These are phyloP conservation scores for Collichthys lucidus DNA, from an alignment of 2,113 vertebrate genomes.

Conservation along the genomic window DNA sequence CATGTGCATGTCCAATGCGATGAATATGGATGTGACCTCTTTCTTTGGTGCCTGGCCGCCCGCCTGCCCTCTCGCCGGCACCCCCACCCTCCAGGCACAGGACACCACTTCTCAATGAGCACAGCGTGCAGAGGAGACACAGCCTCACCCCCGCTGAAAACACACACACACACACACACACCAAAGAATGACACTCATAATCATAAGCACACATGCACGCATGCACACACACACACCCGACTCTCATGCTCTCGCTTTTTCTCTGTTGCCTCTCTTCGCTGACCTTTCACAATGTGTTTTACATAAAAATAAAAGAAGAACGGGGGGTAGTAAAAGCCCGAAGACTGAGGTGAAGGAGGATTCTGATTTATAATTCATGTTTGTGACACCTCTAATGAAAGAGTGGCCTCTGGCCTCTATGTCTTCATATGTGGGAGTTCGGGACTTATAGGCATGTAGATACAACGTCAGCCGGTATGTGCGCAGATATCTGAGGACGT, in stretches of 20 bases:
- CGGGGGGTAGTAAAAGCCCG: slow-evolving; percentile 38
- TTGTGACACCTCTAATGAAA: slow-evolving; percentile 70
- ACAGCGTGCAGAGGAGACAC: slow-evolving; percentile 91
- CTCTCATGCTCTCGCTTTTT: slow-evolving; percentile 59
- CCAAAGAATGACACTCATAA: slow-evolving; percentile 45
- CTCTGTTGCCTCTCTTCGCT: slow-evolving; percentile 61
- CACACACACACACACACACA: slow-evolving; percentile 33
- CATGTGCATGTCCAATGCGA: slow-evolving; percentile 96
- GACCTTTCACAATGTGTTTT: slow-evolving; percentile 84
- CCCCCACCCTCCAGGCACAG: slow-evolving; percentile 85
- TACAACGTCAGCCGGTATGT: slow-evolving; percentile 1
- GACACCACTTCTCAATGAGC: slow-evolving; percentile 95
- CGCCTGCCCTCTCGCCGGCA: slow-evolving; percentile 70
- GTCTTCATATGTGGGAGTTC: slow-evolving; percentile 44
- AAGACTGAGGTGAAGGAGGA: slow-evolving; percentile 61
- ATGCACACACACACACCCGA: slow-evolving; percentile 14
- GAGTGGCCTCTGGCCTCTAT: slow-evolving; percentile 44
- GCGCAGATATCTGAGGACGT: background rate
- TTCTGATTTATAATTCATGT: slow-evolving; percentile 68
- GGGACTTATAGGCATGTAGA: background rate
- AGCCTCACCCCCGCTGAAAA: slow-evolving; percentile 60
- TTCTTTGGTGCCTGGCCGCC: slow-evolving; percentile 91
- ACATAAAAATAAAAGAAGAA: slow-evolving; percentile 78
- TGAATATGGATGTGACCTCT: slow-evolving; percentile 99
- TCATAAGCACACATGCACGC: slow-evolving; percentile 38